Base-by-base conservation (phyloP, 2,888 invertebrate species). In the Lycaena phlaeas region DNA sequence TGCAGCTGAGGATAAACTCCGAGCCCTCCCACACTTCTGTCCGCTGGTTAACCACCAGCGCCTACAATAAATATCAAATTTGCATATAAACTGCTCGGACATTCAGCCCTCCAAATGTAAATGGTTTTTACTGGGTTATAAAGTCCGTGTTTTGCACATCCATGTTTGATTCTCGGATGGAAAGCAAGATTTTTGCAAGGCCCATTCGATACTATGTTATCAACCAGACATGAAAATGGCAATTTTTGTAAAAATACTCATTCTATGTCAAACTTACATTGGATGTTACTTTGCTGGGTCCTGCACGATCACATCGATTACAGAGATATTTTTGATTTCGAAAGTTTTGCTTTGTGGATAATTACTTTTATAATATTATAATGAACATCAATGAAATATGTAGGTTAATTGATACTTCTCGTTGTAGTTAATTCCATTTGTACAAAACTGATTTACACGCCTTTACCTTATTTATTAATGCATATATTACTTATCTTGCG, bases 1-100 rank as follows among this genome's bases (percentile, higher is more conserved):
- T 86, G 61, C 94, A 94, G 38, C 91, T 90, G 49, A 94, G 78
- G 54, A 90, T 89, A 58, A 94, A 92, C 68, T 92, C 91, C 38
- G 92, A 91, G 3, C 89, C 90, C 61, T 92, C 89, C 67, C 91
- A 89, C 42, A 89, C 86, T 56, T 81, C 82, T 2, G 78, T 75
- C 1, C 81, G 70, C 49, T 81, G 78, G 57, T 81, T 84, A 14
- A 81, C 68, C 27, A 66, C 68, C 38, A 82, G 49, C 3, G 68
- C 57, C 82, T 81, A 65, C 51, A 46, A 44, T 37, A 47, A 48
- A 48, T 39, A 14, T 14, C 22, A 14, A 41, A 40, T 47, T 42
- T 49, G 34, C 48, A 46, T 43, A 38, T 27, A 37, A 45, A 30
- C 38, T 27, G 27, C 18, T 43, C 34, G 40, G 44, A 45, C 42